Evolutionary conservation across 2,888 invertebrate species (phyloP).

Genomic region (Nephrotoma flavescens): DNA sequence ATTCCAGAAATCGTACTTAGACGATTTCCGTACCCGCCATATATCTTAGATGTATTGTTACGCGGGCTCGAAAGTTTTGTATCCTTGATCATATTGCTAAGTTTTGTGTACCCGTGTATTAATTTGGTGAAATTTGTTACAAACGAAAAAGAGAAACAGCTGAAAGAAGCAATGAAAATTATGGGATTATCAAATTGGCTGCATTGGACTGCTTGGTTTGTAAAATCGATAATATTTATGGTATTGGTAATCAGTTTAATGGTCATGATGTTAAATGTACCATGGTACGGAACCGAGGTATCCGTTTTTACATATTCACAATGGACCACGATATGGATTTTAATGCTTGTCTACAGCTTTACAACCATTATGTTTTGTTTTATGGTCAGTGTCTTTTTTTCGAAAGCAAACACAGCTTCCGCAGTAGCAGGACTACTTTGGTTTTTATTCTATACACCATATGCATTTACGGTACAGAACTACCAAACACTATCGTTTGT

Average conservation of each 20-base stretch:
- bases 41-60: constrained; percentile 45
- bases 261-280: constrained; percentile 32
- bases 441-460: constrained; percentile 62
- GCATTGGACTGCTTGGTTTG: constrained; percentile 78
- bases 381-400: constrained; percentile 64
- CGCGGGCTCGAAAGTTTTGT: constrained; percentile 46
- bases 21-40: constrained; percentile 62
- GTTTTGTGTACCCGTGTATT: constrained; percentile 66
- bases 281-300: constrained; percentile 33
- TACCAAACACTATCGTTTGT: constrained; percentile 45
- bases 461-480: constrained; percentile 46
- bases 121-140: constrained; percentile 53
- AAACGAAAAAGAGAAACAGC: constrained; percentile 43
- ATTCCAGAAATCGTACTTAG: constrained; percentile 17
- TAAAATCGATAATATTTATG: constrained; percentile 56
- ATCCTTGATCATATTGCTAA: constrained; percentile 60
- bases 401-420: constrained; percentile 66
- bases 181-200: constrained; percentile 76
- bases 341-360: constrained; percentile 53
- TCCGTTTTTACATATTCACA: constrained; percentile 56
- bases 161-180: constrained; percentile 82
- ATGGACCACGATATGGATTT: constrained; percentile 50
- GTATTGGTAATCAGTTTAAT: constrained; percentile 43
- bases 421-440: constrained; percentile 60
- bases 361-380: constrained; percentile 64